A percentile compares a stretch with the other conserved stretches of the same genome.
These are phyloP conservation scores for Sebastes fasciatus DNA, from an alignment of 2,113 vertebrate species.

Conservation along the genomic window DNA sequence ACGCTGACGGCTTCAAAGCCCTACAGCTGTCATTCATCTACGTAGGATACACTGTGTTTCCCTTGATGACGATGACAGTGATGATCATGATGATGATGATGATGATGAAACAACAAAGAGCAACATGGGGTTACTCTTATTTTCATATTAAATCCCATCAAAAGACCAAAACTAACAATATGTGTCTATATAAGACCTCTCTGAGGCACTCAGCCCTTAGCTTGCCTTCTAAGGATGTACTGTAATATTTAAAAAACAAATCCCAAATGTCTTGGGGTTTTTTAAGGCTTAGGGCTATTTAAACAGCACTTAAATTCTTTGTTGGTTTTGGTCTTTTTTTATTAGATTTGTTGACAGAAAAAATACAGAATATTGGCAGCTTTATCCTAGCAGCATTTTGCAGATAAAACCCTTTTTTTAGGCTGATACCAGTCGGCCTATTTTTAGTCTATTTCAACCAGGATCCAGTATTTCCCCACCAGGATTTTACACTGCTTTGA, in stretches of 20 bases:
- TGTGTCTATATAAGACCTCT: background rate
- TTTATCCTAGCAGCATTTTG: background rate
- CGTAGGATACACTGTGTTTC: background rate
- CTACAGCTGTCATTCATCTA: conserved; percentile 36
- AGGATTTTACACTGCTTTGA: background rate
- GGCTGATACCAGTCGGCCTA: background rate
- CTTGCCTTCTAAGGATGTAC: background rate
- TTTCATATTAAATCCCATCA: background rate
- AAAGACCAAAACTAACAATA: background rate
- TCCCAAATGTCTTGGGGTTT: no score
- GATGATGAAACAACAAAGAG: conserved; percentile 21
- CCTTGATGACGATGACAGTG: conserved; percentile 13
- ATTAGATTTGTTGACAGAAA: background rate
- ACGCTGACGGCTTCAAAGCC: conserved; percentile 42
- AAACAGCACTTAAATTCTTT: background rate
- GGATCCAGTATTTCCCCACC: background rate
- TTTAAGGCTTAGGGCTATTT: background rate
- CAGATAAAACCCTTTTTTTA: background rate
- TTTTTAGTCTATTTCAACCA: background rate
- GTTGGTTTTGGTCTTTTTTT: background rate
- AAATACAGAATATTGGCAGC: background rate
- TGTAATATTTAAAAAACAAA: background rate
- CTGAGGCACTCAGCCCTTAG: background rate
- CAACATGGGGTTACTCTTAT: background rate
- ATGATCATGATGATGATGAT: background rate